Evolutionary conservation across 2,113 vertebrate species (phyloP), one percentile per base, ranked within the genome.

Genomic region (Trematocara macrostoma): DNA sequence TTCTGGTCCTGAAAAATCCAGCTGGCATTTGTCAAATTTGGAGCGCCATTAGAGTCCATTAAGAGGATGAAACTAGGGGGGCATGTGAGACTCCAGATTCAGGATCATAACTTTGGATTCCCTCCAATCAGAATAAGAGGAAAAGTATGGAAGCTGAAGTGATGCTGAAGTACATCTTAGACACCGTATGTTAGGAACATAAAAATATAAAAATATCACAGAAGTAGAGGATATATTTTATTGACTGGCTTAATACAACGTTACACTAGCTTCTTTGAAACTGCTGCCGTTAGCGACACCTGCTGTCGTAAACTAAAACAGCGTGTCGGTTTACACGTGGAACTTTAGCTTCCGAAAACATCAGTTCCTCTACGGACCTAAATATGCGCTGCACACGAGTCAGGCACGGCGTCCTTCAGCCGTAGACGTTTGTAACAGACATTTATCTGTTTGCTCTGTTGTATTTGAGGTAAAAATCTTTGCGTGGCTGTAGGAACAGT

Each of bases 331-430:
- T 34, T 18, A 83, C 23, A 0, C 11, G 29, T 61, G 92, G 93
- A 92, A 86, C 86, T 14, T 64, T 3, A 5, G 1, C 2, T 0
- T 5, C 15, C 10, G 2, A 2, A 45, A 45, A 71, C 8, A 42
- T 4, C 3, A 6, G 74, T 91, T 88, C 31, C 89, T 45, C 5
- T 3, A 53, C 94, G 94, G 92, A 92, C 81, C 9, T 10, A 55
- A 82, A 59, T 80, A 11, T 2, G 5, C 3, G 81, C 3, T 29
- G 84, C 78, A 90, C 92, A 42, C 38, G 0, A 1, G 26, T 5
- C 49, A 83, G 84, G 89, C 93, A 95, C 94, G 94, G 93, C 89
- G 94, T 93, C 94, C 94, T 94, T 94, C 93, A 91, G 3, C 3
- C 2, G 16, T 12, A 29, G 38, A 4, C 20, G 34, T 4, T 57